phyloP scores from a whole-genome alignment of 2,113 vertebrate genomes.

The Phaethornis superciliosus region DNA sequence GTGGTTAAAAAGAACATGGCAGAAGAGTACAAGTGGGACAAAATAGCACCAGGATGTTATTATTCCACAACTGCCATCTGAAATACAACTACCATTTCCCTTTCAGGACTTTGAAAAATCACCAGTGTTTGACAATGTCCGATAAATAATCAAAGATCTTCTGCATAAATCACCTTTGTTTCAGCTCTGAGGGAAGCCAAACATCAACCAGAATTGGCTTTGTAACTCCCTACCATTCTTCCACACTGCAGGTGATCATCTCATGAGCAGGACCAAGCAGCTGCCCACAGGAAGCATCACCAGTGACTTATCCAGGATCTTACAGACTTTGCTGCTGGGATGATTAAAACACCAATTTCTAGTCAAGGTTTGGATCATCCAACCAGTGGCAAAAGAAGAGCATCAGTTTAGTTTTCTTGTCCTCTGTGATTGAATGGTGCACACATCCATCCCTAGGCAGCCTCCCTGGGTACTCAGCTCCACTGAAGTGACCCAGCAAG shows the following conservation, averaged over 20 bases:
- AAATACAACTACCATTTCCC: not conserved
- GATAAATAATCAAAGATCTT: not conserved
- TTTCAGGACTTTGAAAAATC: not conserved
- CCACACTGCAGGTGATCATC: not conserved
- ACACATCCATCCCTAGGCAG: not conserved
- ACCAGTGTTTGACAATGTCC: not conserved
- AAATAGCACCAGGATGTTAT: not conserved
- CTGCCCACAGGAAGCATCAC: too few relatives aligned
- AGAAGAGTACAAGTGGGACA: not conserved
- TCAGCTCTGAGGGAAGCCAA: not conserved
- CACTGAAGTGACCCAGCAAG: not conserved
- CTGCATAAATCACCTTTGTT: not conserved
- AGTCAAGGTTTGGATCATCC: not conserved
- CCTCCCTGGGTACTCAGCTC: too few relatives aligned
- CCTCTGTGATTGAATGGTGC: not conserved
- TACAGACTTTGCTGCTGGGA: not conserved
- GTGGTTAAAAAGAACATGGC: not conserved
- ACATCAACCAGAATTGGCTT: not conserved
- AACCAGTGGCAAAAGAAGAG: not conserved
- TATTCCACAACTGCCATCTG: not conserved
- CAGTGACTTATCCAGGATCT: not conserved
- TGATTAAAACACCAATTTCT: not conserved
- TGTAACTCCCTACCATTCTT: not conserved
- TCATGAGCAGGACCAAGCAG: not conserved
- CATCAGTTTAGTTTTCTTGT: not conserved